Conservation (phyloP, 2,888 invertebrate genomes). For the Neoascia interrupta region DNA sequence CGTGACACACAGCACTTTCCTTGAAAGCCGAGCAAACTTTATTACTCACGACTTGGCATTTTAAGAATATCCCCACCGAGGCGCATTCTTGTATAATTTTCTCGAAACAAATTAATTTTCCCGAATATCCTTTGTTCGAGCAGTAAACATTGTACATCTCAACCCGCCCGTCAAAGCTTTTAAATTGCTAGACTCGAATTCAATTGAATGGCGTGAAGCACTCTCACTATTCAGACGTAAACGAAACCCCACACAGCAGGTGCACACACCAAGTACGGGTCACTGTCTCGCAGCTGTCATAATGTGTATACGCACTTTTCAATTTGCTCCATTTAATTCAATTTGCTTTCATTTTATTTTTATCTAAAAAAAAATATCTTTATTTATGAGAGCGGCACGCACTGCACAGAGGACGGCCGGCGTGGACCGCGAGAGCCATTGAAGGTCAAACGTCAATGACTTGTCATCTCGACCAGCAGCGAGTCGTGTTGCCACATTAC, state of each 20-base stretch:
- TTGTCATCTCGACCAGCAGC: conserved; percentile 1
- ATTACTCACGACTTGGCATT: too few species aligned
- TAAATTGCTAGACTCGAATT: neutral
- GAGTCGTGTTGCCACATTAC: neutral
- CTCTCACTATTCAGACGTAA: conserved; percentile 1
- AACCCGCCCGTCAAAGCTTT: conserved; percentile 3
- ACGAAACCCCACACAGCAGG: conserved; percentile 30
- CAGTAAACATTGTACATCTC: too few species aligned
- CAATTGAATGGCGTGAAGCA: conserved; percentile 1
- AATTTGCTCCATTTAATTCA: conserved; percentile 37
- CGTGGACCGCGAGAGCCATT: conserved; percentile 22
- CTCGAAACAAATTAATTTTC: too few species aligned
- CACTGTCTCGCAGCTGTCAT: conserved; percentile 54
- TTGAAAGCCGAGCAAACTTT: too few species aligned
- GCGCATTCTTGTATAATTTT: too few species aligned
- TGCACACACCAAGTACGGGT: conserved; percentile 34
- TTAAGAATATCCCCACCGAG: too few species aligned
- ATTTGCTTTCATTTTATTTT: conserved; percentile 20
- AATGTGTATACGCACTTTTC: conserved; percentile 55
- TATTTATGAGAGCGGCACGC: too few species aligned
- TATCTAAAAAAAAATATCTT: conserved; percentile 5
- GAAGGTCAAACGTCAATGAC: conserved; percentile 54
- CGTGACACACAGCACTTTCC: too few species aligned
- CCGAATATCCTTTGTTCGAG: too few species aligned
- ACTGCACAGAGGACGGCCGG: too few species aligned